Evolutionary conservation across 2,113 vertebrate species (phyloP), one percentile per base, ranked within the genome.

Genomic region (Oreocharis arfaki): DNA sequence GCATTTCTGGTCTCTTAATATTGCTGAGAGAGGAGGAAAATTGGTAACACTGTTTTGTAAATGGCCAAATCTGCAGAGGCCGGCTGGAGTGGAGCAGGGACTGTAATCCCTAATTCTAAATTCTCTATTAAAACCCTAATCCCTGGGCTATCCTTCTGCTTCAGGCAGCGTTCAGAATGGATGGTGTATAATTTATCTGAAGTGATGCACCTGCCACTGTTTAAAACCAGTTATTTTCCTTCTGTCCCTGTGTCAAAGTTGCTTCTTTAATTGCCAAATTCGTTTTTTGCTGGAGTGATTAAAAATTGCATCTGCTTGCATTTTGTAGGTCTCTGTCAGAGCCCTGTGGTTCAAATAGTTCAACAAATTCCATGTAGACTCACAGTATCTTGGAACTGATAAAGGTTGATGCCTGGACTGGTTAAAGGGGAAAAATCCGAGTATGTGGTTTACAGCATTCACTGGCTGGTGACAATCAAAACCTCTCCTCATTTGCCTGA

Each of bases 111-210:
- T 79, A 79, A 73, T 76, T 85, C 86, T 90, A 79, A 82, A 91
- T 82, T 92, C 61, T 76, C 84, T 78, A 41, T 94, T 94, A 87
- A 92, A 95, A n/a, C 84, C 37, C 53, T 84, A 95, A 94, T 91
- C 91, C 81, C 49, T 91, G 41, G 49, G 30, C 78, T 71, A 4
- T 57, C 85, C 95, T 95, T 94, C 84, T 89, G 94, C 65, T 94
- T 60, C 89, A 84, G 59, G 26, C 55, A 53, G 74, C 33, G 10
- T 75, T 87, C 0, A 0, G 61, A 49, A 22, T 39, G 67, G 37
- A 60, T 55, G 16, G 24, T 35, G 28, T 42, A 26, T 82, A n/a
- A 87, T 75, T 65, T 57, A 24, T 57, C 57, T 70, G 49, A 71
- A 74, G 74, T 41, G 73, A 68, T 49, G 68, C 41, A 60, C 68